Base-by-base conservation (phyloP, 2,113 vertebrate genomes). In the Eonycteris spelaea region DNA sequence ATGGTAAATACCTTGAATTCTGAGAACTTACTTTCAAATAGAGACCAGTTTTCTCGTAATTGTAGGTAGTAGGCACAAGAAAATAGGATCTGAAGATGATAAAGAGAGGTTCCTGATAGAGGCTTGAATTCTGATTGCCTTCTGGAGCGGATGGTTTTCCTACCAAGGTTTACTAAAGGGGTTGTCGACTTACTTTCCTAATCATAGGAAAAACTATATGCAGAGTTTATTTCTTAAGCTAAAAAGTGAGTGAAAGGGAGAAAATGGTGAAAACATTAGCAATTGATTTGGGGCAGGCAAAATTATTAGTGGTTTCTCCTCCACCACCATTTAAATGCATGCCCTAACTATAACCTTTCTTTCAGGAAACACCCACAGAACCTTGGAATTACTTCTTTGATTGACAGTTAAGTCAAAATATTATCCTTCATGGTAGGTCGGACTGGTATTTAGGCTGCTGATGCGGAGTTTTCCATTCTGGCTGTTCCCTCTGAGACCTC, bases 331-430 rank as follows among this genome's bases (percentile, higher is more conserved):
- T 97, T 96, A 96, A 94, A 94, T 83, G 16, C 71, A 4, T 48
- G 21, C 7, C 68, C 71, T 82, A 88, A 35, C 28, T 85, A 38
- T 19, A 78, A 40, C n/a, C 12, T 95, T 95, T 86, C 9, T 86
- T 95, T 95, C 53, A 91, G 86, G 48, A 84, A 96, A 68, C 1
- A 40, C 24, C 22, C 45, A 4, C 0, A 91, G 38, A 33, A 93
- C 65, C 38, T 77, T 55, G 74, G 3, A n/a, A 93, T 93, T 0
- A 0, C 15, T 96, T 97, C 40, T 97, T 95, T 91, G 78, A 96
- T 65, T 91, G 80, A 98, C 48, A 90, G 40, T 93, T 83, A 95
- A 92, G 88, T 91, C 55, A 98, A 98, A 98, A 97, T 95, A 82
- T 16, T 96, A 38, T 83, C 86, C 53, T 97, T 98, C 82, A 12